Evolutionary conservation across 1,140 invertebrate species (phyloP), one percentile per base, ranked within the genome.

Genomic region (Luehdorfia chinensis): DNA sequence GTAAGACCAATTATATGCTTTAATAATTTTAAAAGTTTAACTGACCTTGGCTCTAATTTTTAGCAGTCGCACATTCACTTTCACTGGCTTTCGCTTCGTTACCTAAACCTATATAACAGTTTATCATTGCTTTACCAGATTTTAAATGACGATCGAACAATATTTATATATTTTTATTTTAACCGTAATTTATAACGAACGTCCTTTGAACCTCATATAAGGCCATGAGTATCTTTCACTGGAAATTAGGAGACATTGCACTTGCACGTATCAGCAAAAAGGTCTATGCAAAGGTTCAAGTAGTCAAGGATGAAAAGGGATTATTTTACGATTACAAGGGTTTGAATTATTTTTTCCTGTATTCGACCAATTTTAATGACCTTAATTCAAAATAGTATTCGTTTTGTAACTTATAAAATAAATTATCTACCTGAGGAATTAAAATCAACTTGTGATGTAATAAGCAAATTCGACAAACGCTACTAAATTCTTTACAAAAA

Each of bases 241-340:
- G 81, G 81, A 81, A 73, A 55, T 47, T 83, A 19, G 81, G 81
- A 4, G 81, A 85, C 16, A 48, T 81, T 6, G 75, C 81, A 9
- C 57, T 76, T 0, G 81, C 76, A 9, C 65, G 68, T 54, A 50
- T 83, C 23, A 61, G 66, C 28, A 67, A 76, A 53, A 79, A 75
- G 62, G 56, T 73, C 45, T 85, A 77, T 31, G 66, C 72, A 0
- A 75, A 71, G 63, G 74, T 83, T 3, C 68, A 71, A 65, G 70
- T 85, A 11, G 68, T 81, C 2, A 84, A 79, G 55, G 57, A 83
- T 45, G 74, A 84, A 48, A 58, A 78, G 23, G 81, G 81, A 39
- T 48, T 80, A 23, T 84, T 85, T 68, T 68, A 68, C 21, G 81
- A 78, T 19, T 59, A 78, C 15, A 85, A 81, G 76, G 75, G 78